Evolutionary conservation across 2,797 vertebrate genomes (phyloP), one percentile per base, ranked within the genome.

Genomic region (Argyrosomus regius): DNA sequence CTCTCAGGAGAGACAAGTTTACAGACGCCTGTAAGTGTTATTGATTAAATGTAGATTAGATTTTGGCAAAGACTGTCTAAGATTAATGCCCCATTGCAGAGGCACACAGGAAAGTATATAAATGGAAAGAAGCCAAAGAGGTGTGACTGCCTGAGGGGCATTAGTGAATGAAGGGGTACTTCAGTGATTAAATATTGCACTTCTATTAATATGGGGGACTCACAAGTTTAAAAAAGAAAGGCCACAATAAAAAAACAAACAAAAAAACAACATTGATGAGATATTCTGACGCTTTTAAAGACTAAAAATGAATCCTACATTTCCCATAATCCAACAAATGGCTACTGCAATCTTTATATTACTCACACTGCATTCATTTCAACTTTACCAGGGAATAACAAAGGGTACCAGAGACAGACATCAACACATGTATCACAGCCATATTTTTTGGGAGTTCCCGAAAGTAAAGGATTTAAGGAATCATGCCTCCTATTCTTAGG

Each of bases 111-210:
- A 53, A 69, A 76, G 72, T 62, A 45, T 13, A 28, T 39, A 6
- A 14, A 41, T 67, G 72, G 63, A 84, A 1, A 49, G 28, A 68
- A 48, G 68, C 63, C 61, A 69, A 60, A 68, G n/a, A 50, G 46
- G 17, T 39, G 18, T 22, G 17, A 48, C 39, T 22, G 17, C 31
- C 39, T 13, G 22, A 75, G 56, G 49, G 41, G 52, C 26, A 71
- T 65, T 49, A 66, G 22, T 17, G 5, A 22, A 53, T 69, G 35
- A 68, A 52, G 22, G 57, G 6, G 35, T 1, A 28, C 63, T 48
- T 31, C 0, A 31, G 13, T 24, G 59, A 82, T 73, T 64, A 48
- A 16, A 60, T 26, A 48, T 53, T 12, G 12, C 43, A 61, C 62
- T 45, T 28, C 10, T 18, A 71, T 48, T 5, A 50, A 56, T 12